Percentiles rank a stretch among this genome's conserved stretches.
phyloP scores from a whole-genome alignment of 2,888 invertebrate genomes.

The Tridacna crocea region DNA sequence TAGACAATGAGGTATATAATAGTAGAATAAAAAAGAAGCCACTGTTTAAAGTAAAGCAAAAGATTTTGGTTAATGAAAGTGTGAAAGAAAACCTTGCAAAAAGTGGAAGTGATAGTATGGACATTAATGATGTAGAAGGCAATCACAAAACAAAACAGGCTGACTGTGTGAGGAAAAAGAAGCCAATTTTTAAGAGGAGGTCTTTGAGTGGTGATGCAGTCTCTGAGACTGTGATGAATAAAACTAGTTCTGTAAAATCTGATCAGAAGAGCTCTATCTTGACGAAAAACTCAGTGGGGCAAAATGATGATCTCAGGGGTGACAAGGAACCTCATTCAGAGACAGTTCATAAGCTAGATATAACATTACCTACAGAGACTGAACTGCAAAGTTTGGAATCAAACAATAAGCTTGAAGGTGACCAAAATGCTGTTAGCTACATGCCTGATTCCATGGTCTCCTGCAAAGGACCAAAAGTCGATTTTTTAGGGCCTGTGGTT shows the following conservation, averaged over 20 bases:
- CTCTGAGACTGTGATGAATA: not conserved
- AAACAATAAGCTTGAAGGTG: no score
- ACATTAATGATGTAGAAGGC: not conserved
- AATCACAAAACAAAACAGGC: not conserved
- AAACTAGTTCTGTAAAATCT: not conserved
- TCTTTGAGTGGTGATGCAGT: slow-evolving; percentile 1
- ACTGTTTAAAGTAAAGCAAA: slow-evolving; percentile 16
- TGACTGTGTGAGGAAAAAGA: slow-evolving; percentile 20
- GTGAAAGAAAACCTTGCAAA: not conserved
- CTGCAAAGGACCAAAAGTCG: no score
- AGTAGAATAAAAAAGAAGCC: slow-evolving; percentile 27
- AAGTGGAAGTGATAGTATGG: not conserved
- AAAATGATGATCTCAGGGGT: no score
- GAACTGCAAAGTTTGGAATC: no score
- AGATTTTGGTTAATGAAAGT: not conserved
- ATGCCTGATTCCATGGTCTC: no score
- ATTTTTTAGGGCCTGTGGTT: not conserved
- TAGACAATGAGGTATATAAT: not conserved
- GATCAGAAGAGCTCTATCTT: not conserved
- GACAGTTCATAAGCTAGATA: no score
- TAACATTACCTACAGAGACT: no score
- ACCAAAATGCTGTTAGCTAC: no score
- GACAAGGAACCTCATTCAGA: no score
- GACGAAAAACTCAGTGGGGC: no score
- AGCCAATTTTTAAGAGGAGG: slow-evolving; percentile 40